Conservation (phyloP, 2,888 invertebrate genomes). For the Gortyna flavago region DNA sequence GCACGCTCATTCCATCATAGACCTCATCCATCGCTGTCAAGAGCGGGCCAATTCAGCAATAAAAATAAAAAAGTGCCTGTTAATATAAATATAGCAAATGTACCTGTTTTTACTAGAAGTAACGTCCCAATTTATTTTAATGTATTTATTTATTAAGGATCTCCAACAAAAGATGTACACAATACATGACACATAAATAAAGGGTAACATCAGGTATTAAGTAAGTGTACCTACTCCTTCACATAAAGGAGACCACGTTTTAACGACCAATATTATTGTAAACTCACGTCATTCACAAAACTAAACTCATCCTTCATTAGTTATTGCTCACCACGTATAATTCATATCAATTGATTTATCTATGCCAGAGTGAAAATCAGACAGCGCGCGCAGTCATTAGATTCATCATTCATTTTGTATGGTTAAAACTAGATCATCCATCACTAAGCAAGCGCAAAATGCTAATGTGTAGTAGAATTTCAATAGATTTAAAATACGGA, state of each 20-base stretch:
- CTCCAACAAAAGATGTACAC: no score
- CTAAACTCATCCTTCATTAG: conserved; percentile 17
- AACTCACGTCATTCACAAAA: neutral
- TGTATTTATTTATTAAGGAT: no score
- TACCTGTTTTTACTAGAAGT: neutral
- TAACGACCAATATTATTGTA: no score
- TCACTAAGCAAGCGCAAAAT: conserved; percentile 37
- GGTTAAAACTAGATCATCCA: conserved; percentile 55
- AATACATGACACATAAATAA: no score
- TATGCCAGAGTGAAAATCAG: conserved; percentile 42
- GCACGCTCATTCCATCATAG: no score
- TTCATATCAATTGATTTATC: conserved; percentile 46
- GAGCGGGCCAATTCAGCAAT: no score
- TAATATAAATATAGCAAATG: neutral
- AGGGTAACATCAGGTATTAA: no score
- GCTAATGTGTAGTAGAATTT: conserved; percentile 6
- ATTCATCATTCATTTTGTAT: conserved; percentile 54
- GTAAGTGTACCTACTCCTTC: no score
- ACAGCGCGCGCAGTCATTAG: conserved; percentile 35
- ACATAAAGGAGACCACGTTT: no score
- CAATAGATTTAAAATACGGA: neutral
- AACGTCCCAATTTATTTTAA: neutral
- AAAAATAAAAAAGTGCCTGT: conserved; percentile 18
- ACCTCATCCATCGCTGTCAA: no score
- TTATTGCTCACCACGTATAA: neutral